Evolutionary conservation across 2,797 vertebrate species (phyloP), one percentile per base, ranked within the genome.

Genomic region (Botia almorhae): DNA sequence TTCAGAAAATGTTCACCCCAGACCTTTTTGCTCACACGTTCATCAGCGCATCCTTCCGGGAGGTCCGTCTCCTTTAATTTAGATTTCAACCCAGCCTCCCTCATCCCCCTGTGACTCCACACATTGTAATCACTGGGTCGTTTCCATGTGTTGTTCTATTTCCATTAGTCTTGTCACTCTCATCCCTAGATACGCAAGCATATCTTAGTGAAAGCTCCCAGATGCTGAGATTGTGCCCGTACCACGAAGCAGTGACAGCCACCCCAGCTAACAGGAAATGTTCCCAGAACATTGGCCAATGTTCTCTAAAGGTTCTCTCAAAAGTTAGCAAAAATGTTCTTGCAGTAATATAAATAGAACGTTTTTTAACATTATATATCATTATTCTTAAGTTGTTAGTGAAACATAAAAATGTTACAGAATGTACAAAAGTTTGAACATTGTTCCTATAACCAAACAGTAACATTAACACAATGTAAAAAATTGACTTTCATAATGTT

Each of bases 121-220:
- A 76, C 23, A 60, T 82, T 71, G 77, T 70, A 50, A 71, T 29
- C 46, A 48, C 58, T 74, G 81, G 72, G 76, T 81, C 73, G 78
- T 74, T 83, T 78, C 72, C 76, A 69, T 69, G 84, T 72, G 43
- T 81, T 76, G 80, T 80, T 81, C 77, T 78, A 76, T 60, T 86
- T 86, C 80, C 78, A 83, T 84, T 68, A 61, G 76, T 78, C 65
- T 82, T 81, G 86, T 87, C 87, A 80, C 82, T 81, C 69, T 58
- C 74, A 71, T 76, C 78, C 76, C 81, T 72, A 67, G 72, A 81
- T 78, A 79, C 73, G 67, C 50, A 43, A 50, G 67, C 70, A 67
- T 61, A 55, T 85, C 68, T 78, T 83, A 36, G 46, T 72, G 74
- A 81, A 83, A 85, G 81, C 65, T 80, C 56, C 51, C 79, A 84